Evolutionary conservation across 2,888 invertebrate genomes (phyloP), one percentile per base, ranked within the genome.

Genomic region (Acronicta psi): DNA sequence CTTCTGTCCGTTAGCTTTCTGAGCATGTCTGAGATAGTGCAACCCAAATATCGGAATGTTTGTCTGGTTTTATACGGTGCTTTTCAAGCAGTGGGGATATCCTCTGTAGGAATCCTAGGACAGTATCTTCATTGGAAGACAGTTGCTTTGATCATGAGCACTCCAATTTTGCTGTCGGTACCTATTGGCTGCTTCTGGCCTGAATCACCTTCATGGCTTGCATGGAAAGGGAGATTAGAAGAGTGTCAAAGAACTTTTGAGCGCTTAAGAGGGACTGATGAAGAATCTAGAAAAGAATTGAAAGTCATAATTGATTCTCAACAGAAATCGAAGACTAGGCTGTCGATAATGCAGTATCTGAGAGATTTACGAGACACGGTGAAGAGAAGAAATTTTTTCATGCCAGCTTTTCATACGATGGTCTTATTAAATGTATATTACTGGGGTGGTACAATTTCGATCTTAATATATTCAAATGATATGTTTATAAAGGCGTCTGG

Each of bases 181-280:
- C 45, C 59, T 10, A 45, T 72, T 3, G 66, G 45, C 0, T 62
- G 45, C 29, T 10, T 38, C 1, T 76, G 76, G 76, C 75, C 76
- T 0, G 74, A 76, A 37, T 76, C 76, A 1, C 76, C 76, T 0
- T 64, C 65, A 0, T 75, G 75, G 75, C 44, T 73, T 0, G 75
- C 75, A 0, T 67, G 9, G 40, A 73, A 69, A 49, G 68, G 74
- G 1, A 59, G 49, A 18, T 66, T 62, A 17, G 38, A 10, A 4
- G 66, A 69, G 54, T 76, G 76, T 51, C 57, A 74, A 25, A 42
- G 38, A 0, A 50, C 42, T 25, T 76, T 76, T 37, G 16, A 55
- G 6, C 36, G 14, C 23, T 36, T 76, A 0, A 59, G 76, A 59
- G 76, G 76, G 0, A 65, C 55, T 17, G 66, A 74, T 40, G 50